Evolutionary conservation across 2,888 invertebrate species (phyloP), one percentile per base, ranked within the genome.

Genomic region (Bursaphelenchus okinawaensis): DNA sequence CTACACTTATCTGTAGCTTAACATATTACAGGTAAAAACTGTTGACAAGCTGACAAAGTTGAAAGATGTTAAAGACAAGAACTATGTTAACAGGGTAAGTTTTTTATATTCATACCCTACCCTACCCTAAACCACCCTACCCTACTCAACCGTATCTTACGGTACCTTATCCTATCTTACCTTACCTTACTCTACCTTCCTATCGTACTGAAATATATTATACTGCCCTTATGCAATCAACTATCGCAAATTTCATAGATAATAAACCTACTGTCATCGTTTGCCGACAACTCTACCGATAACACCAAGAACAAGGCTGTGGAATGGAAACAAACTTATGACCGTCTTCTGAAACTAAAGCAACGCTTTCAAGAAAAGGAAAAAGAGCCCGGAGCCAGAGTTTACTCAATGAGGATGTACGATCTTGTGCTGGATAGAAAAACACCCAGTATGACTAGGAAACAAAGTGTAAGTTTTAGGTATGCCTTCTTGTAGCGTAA

Each of bases 351-450:
- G 3, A 55, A 63, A 8, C 29, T 70, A 26, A 70, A 70, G 52
- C 28, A 55, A 20, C 54, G 65, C 19, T 58, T 73, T 52, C 67
- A 71, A 23, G 59, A 56, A 9, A 52, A 67, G 29, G 65, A 63
- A 54, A 51, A 50, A 20, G 56, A 52, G 50, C 74, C 76, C 0
- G 79, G 78, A 20, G 77, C 78, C 0, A 65, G 71, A 12, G 76
- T 76, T 1, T 79, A 79, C 66, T 74, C 78, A 57, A 63, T 75
- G 59, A 52, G 78, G 20, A 78, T 79, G 75, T 72, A 75, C 55
- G 77, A 79, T 54, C 66, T 79, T 50, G 78, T 79, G 7, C 52
- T 78, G 59, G 74, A 72, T 60, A 59, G 29, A 24, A 54, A 70
- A 12, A 29, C 27, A 24, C 63, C 62, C 19, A 61, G 60, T 27